Base-by-base conservation (phyloP, 2,113 vertebrate species). In the Meleagris gallopavo region DNA sequence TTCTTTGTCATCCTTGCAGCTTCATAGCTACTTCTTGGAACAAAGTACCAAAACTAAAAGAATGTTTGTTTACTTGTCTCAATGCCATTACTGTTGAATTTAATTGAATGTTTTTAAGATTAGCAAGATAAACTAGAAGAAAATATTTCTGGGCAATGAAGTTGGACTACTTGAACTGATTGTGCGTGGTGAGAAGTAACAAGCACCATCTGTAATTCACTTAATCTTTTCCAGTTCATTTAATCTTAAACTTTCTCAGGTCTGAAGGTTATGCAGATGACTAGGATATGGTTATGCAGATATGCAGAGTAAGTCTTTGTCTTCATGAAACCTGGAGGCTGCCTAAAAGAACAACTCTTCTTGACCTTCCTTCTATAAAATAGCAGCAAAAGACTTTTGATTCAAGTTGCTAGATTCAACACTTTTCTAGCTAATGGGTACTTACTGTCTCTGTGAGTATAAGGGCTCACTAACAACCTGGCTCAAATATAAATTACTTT, bases 211-310 rank as follows among this genome's bases (percentile, higher is more conserved):
- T 10, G 7, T 24, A 19, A 46, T 84, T 94, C 43, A 46, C 66
- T 52, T 92, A 73, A 81, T 94, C 77, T 74, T 86, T 94, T 95
- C 41, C 65, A 72, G 52, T 38, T 95, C 4, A 55, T 86, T 93
- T 90, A 46, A 48, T 74, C 60, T 83, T 69, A 46, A 85, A 62
- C 8, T 18, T 90, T 17, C 25, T 78, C 52, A 43, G 45, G 32
- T 88, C 86, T 96, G 69, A 81, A 94, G 70, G 86, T 92, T 89
- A 75, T 55, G 46, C 24, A 83, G 80, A 77, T 86, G 93, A 75
- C 52, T 86, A 89, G 64, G 54, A 82, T 54, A 89, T 93, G 88
- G 58, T 66, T 89, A 77, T 80, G 55, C 60, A 93, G 85, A 61
- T 45, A 67, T 4, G 57, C 18, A 77, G n/a, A 22, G 18, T 69